Evolutionary conservation across 2,113 vertebrate species (phyloP), one percentile per base, ranked within the genome.

Genomic region (Equus przewalskii): DNA sequence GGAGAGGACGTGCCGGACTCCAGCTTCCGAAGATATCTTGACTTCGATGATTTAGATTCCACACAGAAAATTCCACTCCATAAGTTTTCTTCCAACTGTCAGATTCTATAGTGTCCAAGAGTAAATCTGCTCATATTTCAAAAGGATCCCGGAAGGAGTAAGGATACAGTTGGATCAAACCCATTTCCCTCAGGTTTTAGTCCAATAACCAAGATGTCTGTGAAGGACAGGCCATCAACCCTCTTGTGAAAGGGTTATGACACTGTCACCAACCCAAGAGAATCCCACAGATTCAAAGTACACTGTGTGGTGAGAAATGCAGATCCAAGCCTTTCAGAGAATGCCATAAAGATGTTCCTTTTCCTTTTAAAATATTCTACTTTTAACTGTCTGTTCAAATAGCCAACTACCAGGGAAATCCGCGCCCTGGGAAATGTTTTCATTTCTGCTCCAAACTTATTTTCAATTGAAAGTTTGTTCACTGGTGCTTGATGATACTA

Each of bases 281-380:
- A 97, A 76, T 60, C 6, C 30, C 16, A 1, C 21, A 16, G 49
- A 60, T 67, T 88, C 54, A 21, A 73, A 88, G 33, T 44, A 22
- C 22, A 21, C 1, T 56, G 11, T 51, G 81, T 90, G 56, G 46
- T 69, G 10, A 92, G 28, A 79, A 93, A 70, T 65, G 56, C 21
- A 93, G 89, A 79, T 65, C 41, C 16, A 56, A 58, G 33, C 6
- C 72, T 84, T 88, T 51, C 30, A 51, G 51, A 91, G 78, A 95
- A 73, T 51, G 78, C 19, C 11, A 14, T 21, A 41, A 44, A 62
- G 60, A 82, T 90, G 19, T 6, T 30, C 30, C 75, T 79, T 88
- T n/a, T 60, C 36, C n/a, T 89, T 86, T 49, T 49, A 91, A 92
- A 94, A 92, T 78, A 78, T 54, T 60, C 58, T 91, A 14, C 30